Conservation (phyloP, 2,797 vertebrate species). For the Thaleichthys pacificus region DNA sequence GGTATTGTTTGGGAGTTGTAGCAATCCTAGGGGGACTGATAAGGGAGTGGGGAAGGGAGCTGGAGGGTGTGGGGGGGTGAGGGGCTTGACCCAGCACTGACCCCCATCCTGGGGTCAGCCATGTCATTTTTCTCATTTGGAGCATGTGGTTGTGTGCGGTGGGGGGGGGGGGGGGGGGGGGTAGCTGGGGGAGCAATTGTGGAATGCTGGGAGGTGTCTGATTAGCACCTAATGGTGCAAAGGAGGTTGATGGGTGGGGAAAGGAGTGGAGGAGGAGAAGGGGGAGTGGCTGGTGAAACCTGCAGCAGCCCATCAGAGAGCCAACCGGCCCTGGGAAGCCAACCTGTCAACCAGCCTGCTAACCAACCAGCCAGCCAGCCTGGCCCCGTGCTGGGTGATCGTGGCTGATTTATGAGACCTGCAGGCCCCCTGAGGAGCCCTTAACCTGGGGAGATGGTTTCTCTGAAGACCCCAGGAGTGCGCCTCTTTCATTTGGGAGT, state of each 20-base stretch:
- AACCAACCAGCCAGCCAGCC: neutral
- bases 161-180: neutral
- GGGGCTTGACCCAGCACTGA: slow-evolving; percentile 82
- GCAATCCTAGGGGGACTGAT: neutral
- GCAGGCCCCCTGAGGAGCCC: slow-evolving; percentile 18
- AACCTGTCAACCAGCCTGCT: neutral
- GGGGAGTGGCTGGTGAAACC: neutral
- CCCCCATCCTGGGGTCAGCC: slow-evolving; percentile 79
- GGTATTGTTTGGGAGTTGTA: neutral
- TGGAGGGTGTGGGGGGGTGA: slow-evolving; percentile 47
- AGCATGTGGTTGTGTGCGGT: slow-evolving; percentile 55
- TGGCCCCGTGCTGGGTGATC: neutral
- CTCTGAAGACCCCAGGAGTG: slow-evolving; percentile 2
- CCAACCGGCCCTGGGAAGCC: neutral
- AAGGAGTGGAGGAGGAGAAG: neutral
- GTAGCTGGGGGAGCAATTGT: slow-evolving; percentile 37
- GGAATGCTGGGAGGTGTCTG: slow-evolving; percentile 69
- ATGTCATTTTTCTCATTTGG: slow-evolving; percentile 79
- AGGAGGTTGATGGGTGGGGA: neutral
- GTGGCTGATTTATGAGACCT: slow-evolving; percentile 43
- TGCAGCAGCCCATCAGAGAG: neutral
- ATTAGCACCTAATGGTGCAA: slow-evolving; percentile 74
- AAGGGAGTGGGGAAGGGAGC: slow-evolving; percentile 4
- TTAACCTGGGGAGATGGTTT: slow-evolving; percentile 24
- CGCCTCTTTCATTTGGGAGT: slow-evolving; percentile 17